phyloP scores from a whole-genome alignment of 1,140 invertebrate species.

The Ditylenchus dipsaci region DNA sequence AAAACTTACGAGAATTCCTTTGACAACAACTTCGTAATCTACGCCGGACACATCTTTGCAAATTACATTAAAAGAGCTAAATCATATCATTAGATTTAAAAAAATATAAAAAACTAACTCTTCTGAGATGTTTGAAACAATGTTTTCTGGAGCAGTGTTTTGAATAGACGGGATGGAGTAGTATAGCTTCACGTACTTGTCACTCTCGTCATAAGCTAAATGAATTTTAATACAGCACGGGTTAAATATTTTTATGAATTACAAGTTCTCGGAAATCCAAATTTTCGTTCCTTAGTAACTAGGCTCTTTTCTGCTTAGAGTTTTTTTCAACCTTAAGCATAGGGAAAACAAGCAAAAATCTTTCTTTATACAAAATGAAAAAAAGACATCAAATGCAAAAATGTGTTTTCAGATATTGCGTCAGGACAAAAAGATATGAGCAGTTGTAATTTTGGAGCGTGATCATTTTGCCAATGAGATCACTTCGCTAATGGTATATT shows the following conservation, averaged over 20 bases:
- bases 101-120: slow-evolving; percentile 23
- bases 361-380: too few relatives aligned
- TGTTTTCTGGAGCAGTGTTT: slow-evolving; percentile 16
- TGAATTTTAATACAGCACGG: not conserved
- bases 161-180: slow-evolving; percentile 40
- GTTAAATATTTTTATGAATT: not conserved
- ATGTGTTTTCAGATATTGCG: too few relatives aligned
- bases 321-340: too few relatives aligned
- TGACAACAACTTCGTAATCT: slow-evolving; percentile 39
- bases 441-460: too few relatives aligned
- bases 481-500: too few relatives aligned
- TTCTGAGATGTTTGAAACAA: slow-evolving; percentile 28
- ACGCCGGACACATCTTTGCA: slow-evolving; percentile 34
- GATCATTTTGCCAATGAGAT: too few relatives aligned
- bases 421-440: too few relatives aligned
- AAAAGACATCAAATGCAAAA: too few relatives aligned
- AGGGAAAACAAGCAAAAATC: too few relatives aligned
- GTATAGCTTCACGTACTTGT: slow-evolving; percentile 50
- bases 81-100: slow-evolving; percentile 10
- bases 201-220: slow-evolving; percentile 49
- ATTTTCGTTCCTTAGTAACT: not conserved
- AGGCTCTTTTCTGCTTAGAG: not conserved
- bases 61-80: slow-evolving; percentile 40
- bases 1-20: slow-evolving; percentile 26
- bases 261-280: not conserved